These are phyloP conservation scores for Torymus auratus DNA, from an alignment of 2,888 invertebrate species.

Conservation along the genomic window DNA sequence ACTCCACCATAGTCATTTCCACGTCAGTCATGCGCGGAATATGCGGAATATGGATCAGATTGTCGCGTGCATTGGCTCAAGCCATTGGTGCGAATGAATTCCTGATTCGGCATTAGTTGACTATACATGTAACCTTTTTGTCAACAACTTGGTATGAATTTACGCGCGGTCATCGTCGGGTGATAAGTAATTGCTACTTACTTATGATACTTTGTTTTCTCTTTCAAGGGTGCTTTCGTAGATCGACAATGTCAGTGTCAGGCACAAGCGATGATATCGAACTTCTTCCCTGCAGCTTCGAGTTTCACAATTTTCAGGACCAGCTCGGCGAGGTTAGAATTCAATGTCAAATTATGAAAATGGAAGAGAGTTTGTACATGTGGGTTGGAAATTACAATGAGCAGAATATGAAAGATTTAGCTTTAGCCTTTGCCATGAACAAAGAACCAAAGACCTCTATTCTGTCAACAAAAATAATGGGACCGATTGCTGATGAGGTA, in stretches of 20 bases:
- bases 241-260: neutral
- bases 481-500: conserved; percentile 67
- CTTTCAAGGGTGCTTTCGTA: neutral
- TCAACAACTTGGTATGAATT: conserved; percentile 44
- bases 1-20: too few species aligned
- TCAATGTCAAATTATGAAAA: conserved; percentile 70
- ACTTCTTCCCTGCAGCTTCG: conserved; percentile 66
- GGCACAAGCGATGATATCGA: conserved; percentile 38
- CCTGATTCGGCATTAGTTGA: conserved; percentile 28
- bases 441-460: conserved; percentile 64
- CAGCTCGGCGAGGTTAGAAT: conserved; percentile 68
- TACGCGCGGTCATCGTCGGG: conserved; percentile 29
- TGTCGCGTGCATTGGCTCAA: neutral
- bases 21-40: too few species aligned
- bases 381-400: conserved; percentile 73
- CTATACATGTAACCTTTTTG: neutral
- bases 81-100: neutral
- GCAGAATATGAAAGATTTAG: conserved; percentile 70
- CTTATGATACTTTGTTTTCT: conserved; percentile 1
- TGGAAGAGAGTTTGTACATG: conserved; percentile 73
- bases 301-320: conserved; percentile 68
- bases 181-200: neutral
- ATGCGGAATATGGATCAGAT: conserved; percentile 26
- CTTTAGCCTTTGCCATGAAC: conserved; percentile 69
- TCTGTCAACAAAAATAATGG: conserved; percentile 72